phyloP scores from a whole-genome alignment of 2,888 invertebrate species.

The Eristalis tenax region DNA sequence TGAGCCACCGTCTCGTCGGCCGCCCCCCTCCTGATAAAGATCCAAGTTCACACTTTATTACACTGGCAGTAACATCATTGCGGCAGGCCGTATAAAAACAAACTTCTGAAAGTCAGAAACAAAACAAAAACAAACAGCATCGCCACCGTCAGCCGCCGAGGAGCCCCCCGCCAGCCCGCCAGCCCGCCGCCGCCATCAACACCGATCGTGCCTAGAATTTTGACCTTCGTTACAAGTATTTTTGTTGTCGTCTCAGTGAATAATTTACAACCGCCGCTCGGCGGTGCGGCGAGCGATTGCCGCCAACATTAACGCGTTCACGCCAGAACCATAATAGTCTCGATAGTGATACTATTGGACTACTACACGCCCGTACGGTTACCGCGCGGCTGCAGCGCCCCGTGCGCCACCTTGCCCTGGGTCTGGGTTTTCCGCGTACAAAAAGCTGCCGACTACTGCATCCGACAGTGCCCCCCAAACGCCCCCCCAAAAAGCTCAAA shows the following conservation, averaged over 20 bases:
- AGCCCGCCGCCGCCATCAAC: slow-evolving; percentile 36
- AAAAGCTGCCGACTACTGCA: slow-evolving; percentile 34
- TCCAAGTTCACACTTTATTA: slow-evolving; percentile 64
- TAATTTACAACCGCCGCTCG: slow-evolving; percentile 62
- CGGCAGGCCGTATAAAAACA: not conserved
- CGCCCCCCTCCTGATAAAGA: slow-evolving; percentile 40
- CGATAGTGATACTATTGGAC: slow-evolving; percentile 65
- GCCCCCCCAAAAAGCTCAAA: slow-evolving; percentile 42
- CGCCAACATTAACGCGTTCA: slow-evolving; percentile 52
- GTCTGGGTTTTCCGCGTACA: slow-evolving; percentile 61
- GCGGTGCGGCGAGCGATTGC: slow-evolving; percentile 6
- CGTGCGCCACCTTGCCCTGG: not conserved
- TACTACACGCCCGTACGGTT: slow-evolving; percentile 16
- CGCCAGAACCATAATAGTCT: slow-evolving; percentile 67
- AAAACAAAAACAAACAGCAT: slow-evolving; percentile 55
- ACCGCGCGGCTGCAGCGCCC: not conserved
- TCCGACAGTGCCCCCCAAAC: not conserved
- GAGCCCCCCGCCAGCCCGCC: not conserved
- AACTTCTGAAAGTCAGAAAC: slow-evolving; percentile 51
- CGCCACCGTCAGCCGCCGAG: slow-evolving; percentile 11
- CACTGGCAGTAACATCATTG: slow-evolving; percentile 31
- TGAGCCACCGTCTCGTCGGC: not conserved
- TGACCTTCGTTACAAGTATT: slow-evolving; percentile 74
- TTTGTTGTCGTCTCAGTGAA: slow-evolving; percentile 69
- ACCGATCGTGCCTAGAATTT: slow-evolving; percentile 73